Conservation (phyloP, 1,140 invertebrate genomes). For the Lithobius niger region DNA sequence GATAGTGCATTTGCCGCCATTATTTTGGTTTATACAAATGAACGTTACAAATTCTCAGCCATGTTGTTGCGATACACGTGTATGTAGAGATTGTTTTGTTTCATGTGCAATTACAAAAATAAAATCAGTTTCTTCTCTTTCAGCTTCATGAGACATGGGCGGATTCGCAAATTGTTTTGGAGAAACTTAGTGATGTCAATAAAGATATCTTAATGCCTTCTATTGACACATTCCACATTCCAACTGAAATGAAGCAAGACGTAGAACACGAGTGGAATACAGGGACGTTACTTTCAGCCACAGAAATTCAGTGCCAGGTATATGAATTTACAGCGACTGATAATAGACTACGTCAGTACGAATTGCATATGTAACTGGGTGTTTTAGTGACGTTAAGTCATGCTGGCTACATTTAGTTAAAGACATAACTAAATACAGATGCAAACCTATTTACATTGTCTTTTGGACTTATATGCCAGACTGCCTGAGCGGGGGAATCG, state of each 20-base stretch:
- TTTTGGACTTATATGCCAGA: not conserved
- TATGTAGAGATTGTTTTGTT: too few relatives aligned
- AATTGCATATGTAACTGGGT: too few relatives aligned
- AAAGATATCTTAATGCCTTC: not conserved
- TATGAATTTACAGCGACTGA: not conserved
- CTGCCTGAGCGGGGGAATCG: not conserved
- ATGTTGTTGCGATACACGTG: too few relatives aligned
- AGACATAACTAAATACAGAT: not conserved
- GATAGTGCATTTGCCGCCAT: too few relatives aligned
- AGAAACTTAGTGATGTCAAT: not conserved
- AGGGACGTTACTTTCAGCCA: not conserved
- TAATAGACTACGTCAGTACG: not conserved
- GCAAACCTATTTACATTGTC: not conserved
- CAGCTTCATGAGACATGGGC: not conserved
- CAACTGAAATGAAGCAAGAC: slow-evolving; percentile 1
- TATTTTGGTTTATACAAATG: too few relatives aligned
- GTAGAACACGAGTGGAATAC: not conserved
- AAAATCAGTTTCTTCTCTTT: not conserved
- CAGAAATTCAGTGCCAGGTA: slow-evolving; percentile 7
- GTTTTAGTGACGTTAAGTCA: not conserved
- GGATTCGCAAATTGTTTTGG: not conserved
- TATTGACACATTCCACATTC: slow-evolving; percentile 1
- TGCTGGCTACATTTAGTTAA: not conserved
- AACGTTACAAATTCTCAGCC: too few relatives aligned
- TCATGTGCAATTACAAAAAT: too few relatives aligned